These are phyloP conservation scores for Zosterops borbonicus DNA, from an alignment of 2,113 vertebrate genomes.

Conservation along the genomic window DNA sequence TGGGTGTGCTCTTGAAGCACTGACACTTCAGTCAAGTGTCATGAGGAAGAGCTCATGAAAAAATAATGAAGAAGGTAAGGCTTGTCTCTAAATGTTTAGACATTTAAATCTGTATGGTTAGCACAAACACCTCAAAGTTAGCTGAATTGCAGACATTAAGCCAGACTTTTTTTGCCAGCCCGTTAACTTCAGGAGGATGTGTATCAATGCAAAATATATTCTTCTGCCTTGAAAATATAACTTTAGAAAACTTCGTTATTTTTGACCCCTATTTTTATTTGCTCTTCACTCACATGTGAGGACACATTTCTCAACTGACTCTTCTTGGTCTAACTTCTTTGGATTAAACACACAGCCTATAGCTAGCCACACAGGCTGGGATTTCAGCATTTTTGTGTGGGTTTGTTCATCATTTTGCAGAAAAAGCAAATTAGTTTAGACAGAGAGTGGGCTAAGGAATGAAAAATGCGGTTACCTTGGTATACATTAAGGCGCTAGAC, in stretches of 20 bases:
- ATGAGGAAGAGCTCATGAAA: background rate
- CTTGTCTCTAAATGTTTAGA: background rate
- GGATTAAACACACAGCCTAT: background rate
- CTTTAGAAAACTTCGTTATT: background rate
- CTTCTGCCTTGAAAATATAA: background rate
- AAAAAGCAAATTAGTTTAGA: conserved; percentile 17
- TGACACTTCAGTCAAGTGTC: background rate
- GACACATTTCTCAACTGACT: background rate
- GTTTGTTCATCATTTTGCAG: conserved; percentile 9
- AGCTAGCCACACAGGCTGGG: background rate
- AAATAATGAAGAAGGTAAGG: background rate
- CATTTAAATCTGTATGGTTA: background rate
- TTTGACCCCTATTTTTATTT: background rate
- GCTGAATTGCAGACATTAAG: background rate
- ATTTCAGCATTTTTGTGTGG: background rate
- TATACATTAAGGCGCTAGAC: background rate
- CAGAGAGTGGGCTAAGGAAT: conserved; percentile 16
- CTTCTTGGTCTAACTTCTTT: background rate
- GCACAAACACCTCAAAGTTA: background rate
- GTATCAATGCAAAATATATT: background rate
- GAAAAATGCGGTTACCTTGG: background rate
- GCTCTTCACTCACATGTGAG: background rate
- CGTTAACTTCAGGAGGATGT: background rate
- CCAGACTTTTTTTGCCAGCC: background rate
- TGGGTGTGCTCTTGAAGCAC: background rate